phyloP scores from a whole-genome alignment of 2,888 invertebrate genomes.

The Sarcophaga rosellei region DNA sequence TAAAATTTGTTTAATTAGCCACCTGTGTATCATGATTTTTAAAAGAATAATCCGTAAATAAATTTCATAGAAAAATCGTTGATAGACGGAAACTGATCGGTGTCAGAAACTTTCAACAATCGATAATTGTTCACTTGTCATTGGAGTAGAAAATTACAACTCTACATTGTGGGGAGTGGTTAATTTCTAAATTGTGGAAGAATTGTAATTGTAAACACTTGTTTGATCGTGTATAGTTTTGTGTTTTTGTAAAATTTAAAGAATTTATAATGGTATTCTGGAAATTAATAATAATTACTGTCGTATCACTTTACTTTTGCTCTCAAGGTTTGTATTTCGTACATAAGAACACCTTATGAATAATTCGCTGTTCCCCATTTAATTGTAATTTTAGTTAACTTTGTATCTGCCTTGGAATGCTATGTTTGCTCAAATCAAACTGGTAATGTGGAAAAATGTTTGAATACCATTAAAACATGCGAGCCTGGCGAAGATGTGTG shows the following conservation, averaged over 20 bases:
- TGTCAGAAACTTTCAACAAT: neutral
- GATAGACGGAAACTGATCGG: too few species aligned
- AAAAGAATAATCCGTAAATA: too few species aligned
- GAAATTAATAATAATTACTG: constrained; percentile 74
- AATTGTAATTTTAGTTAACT: constrained; percentile 72
- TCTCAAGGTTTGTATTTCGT: constrained; percentile 72
- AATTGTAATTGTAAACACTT: constrained; percentile 57
- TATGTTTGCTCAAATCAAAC: constrained; percentile 97
- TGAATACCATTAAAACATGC: constrained; percentile 95
- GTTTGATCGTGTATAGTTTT: constrained; percentile 23
- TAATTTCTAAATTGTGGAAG: constrained; percentile 50
- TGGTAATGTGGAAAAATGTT: constrained; percentile 94
- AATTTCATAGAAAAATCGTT: too few species aligned
- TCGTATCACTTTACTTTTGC: constrained; percentile 75
- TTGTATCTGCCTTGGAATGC: constrained; percentile 88
- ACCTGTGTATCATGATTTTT: too few species aligned
- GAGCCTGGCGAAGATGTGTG: constrained; percentile 86
- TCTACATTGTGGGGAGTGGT: constrained; percentile 64
- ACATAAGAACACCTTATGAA: neutral
- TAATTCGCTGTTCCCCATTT: constrained; percentile 1
- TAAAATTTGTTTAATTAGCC: too few species aligned
- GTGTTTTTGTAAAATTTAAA: constrained; percentile 9
- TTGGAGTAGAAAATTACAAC: constrained; percentile 29
- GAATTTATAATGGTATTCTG: constrained; percentile 73
- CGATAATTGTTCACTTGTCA: neutral